Conservation (phyloP, 2,113 vertebrate genomes). For the Calyptommatus sinebrachiatus region DNA sequence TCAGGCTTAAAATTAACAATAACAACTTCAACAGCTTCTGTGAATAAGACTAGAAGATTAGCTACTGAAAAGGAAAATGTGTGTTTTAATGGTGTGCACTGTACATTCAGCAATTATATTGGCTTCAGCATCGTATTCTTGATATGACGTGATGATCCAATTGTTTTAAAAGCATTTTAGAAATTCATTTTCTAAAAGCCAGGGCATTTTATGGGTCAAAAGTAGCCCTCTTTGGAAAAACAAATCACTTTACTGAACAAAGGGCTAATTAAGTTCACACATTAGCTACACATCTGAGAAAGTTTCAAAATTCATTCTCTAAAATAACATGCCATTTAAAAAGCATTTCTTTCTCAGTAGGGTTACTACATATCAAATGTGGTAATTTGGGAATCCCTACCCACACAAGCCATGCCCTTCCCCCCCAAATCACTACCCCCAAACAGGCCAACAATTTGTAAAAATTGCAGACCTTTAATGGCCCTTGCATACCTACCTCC, state of each 20-base stretch:
- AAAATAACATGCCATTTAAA: slow-evolving; percentile 1
- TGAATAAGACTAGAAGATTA: slow-evolving; percentile 13
- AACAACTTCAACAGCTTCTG: not conserved
- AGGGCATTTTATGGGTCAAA: slow-evolving; percentile 21
- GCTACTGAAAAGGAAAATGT: not conserved
- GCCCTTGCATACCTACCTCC: too few species aligned
- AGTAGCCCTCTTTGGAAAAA: not conserved
- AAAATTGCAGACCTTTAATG: too few species aligned
- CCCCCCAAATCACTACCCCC: too few species aligned
- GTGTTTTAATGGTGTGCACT: not conserved
- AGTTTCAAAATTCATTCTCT: slow-evolving; percentile 23
- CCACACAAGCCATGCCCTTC: too few species aligned
- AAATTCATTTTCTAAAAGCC: slow-evolving; percentile 26
- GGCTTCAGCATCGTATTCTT: slow-evolving; percentile 2
- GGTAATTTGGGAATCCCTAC: too few species aligned
- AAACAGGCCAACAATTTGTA: too few species aligned
- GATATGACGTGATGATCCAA: not conserved
- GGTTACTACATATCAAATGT: too few species aligned
- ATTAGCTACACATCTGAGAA: slow-evolving; percentile 14
- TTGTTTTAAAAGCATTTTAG: slow-evolving; percentile 35
- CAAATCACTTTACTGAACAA: slow-evolving; percentile 9
- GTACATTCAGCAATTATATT: not conserved
- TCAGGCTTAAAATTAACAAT: not conserved
- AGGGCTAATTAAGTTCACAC: slow-evolving; percentile 30
- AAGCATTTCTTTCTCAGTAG: not conserved